These are phyloP conservation scores for Mustelus asterias DNA, from an alignment of 2,113 vertebrate genomes.

Conservation along the genomic window DNA sequence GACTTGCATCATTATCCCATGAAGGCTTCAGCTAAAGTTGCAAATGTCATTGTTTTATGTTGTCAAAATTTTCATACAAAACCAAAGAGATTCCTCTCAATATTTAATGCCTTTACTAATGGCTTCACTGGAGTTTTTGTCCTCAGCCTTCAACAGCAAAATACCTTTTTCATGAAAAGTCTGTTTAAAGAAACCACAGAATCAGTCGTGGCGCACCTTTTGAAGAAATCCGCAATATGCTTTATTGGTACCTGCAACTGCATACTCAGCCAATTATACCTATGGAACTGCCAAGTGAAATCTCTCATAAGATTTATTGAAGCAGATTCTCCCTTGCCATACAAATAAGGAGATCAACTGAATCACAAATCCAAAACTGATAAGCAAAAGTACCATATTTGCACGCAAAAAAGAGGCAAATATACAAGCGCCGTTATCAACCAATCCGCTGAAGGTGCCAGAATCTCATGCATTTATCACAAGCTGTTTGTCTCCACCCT, in stretches of 20 bases:
- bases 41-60: neutral
- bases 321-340: neutral
- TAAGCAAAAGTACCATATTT: neutral
- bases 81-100: neutral
- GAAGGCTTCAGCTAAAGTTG: too few species aligned
- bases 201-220: neutral
- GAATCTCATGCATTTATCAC: neutral
- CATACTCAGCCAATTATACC: neutral
- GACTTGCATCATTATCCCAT: too few species aligned
- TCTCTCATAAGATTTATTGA: neutral
- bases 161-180: neutral
- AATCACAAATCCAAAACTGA: neutral
- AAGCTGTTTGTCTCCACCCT: neutral
- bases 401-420: neutral
- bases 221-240: neutral
- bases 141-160: neutral
- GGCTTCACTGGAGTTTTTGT: neutral
- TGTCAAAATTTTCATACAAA: neutral
- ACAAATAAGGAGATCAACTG: neutral
- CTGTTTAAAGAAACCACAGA: neutral
- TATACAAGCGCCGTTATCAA: neutral
- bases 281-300: neutral
- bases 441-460: neutral
- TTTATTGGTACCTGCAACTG: neutral
- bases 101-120: neutral